Evolutionary conservation across 2,113 vertebrate species (phyloP).

Genomic region (Climacteris rufus): DNA sequence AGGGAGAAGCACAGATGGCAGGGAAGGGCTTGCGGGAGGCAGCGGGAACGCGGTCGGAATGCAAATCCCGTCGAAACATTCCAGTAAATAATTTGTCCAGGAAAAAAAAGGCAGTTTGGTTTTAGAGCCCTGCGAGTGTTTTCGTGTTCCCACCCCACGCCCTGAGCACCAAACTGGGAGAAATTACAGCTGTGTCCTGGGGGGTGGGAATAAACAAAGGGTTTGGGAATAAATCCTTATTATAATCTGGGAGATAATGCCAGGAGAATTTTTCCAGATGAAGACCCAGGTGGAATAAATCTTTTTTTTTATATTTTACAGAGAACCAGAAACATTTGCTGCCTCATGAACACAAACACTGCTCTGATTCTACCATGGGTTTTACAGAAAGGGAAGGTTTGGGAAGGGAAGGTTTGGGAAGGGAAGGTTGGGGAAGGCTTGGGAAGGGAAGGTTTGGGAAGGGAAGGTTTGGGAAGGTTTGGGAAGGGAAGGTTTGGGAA

Average conservation of each 20-base stretch:
- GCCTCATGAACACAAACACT: background rate
- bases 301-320: background rate
- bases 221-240: background rate
- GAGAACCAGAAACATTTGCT: background rate
- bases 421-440: background rate
- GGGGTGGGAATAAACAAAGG: background rate
- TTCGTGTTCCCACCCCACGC: background rate
- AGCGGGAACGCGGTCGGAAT: background rate
- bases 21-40: slow-evolving; percentile 34
- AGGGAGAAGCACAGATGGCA: slow-evolving; percentile 50
- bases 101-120: background rate
- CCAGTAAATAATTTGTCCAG: background rate
- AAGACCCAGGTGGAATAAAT: background rate
- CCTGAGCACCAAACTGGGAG: background rate
- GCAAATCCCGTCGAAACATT: background rate
- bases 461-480: too few species aligned
- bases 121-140: background rate
- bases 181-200: background rate
- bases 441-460: too few species aligned
- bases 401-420: too few species aligned
- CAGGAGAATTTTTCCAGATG: background rate
- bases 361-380: background rate
- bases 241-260: background rate
- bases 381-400: background rate
- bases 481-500: background rate